phyloP scores from a whole-genome alignment of 35 echinoderm and acorn worm genomes.

The Acanthaster planci region DNA sequence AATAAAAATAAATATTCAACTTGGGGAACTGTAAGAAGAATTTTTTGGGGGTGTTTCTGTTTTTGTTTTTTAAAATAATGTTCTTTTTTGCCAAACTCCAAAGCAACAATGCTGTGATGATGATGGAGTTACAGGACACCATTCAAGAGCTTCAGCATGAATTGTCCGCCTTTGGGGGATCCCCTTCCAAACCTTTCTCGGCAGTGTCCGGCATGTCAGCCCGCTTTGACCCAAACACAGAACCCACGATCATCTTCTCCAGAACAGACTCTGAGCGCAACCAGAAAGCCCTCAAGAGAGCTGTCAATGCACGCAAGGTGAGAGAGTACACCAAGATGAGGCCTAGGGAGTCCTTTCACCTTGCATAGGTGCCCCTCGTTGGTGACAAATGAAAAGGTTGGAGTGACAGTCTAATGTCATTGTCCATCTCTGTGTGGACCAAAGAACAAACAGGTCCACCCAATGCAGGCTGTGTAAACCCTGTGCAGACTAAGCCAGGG shows the following conservation, averaged over 20 bases:
- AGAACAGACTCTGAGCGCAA: slow-evolving; percentile 87
- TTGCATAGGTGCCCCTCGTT: background rate
- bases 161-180: slow-evolving; percentile 53
- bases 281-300: slow-evolving; percentile 86
- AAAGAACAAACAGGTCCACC: background rate
- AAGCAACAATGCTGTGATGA: slow-evolving; percentile 84
- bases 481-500: no score
- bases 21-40: no score
- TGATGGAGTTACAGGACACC: slow-evolving; percentile 90
- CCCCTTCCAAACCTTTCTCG: slow-evolving; percentile 61
- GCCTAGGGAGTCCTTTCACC: background rate
- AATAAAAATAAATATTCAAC: no score
- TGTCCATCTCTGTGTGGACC: background rate
- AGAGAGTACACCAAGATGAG: no score
- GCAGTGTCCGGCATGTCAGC: slow-evolving; percentile 43
- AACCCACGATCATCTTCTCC: slow-evolving; percentile 81
- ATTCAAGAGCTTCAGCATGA: slow-evolving; percentile 86
- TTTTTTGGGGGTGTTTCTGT: no score
- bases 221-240: slow-evolving; percentile 43
- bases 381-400: background rate
- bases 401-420: no score
- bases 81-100: background rate
- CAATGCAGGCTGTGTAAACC: background rate
- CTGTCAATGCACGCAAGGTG: slow-evolving; percentile 79
- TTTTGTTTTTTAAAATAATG: background rate